phyloP scores from a whole-genome alignment of 2,797 vertebrate genomes.

The Iguana delicatissima region DNA sequence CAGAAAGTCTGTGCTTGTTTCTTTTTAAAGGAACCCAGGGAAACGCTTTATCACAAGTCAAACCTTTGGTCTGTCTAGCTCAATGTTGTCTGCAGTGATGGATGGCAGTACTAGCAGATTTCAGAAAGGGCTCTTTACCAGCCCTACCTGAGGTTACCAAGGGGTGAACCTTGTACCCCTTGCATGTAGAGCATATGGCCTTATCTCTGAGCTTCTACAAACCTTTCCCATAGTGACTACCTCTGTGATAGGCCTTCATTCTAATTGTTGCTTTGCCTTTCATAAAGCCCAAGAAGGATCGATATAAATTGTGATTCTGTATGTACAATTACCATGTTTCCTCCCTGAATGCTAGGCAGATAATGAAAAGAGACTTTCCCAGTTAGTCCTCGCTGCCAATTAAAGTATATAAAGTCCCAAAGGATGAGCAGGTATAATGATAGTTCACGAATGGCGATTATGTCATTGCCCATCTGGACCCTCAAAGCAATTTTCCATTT shows the following conservation, averaged over 20 bases:
- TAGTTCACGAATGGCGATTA: constrained; percentile 48
- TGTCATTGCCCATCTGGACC: constrained; percentile 69
- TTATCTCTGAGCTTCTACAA: not conserved
- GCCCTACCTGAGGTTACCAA: too few species aligned
- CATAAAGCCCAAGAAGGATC: constrained; percentile 1
- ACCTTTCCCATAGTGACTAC: not conserved
- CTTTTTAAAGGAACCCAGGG: too few species aligned
- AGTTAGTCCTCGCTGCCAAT: constrained; percentile 35
- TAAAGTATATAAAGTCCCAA: constrained; percentile 54
- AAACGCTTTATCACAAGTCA: not conserved
- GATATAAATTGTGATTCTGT: not conserved
- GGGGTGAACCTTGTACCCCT: too few species aligned
- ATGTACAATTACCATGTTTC: constrained; percentile 41
- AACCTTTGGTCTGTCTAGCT: not conserved
- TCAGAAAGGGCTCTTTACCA: too few species aligned
- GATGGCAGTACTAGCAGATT: not conserved
- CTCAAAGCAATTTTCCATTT: constrained; percentile 58
- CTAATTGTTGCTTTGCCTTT: not conserved
- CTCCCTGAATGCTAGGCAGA: constrained; percentile 40
- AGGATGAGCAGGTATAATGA: not conserved
- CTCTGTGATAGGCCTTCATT: not conserved
- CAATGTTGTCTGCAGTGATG: not conserved
- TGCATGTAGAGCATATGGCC: not conserved
- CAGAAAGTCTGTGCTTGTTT: not conserved
- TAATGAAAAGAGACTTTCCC: constrained; percentile 39